Percentiles rank a stretch among this genome's conserved stretches.
phyloP scores from a whole-genome alignment of 2,113 vertebrate genomes.

The Platichthys stellatus region DNA sequence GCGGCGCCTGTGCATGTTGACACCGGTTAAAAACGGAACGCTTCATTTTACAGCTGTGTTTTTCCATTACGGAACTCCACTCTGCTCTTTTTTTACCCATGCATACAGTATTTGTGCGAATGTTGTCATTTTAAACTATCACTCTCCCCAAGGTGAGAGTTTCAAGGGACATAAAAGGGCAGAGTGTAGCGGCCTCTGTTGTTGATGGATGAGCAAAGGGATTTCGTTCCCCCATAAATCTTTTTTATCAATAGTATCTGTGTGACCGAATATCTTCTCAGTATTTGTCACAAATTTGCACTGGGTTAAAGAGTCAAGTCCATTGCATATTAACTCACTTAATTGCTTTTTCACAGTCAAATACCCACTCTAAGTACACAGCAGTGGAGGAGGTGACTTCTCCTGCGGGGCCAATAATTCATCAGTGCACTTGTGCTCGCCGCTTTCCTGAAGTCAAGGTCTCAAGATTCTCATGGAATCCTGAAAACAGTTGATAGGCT shows the following conservation, averaged over 20 bases:
- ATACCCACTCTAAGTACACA: neutral
- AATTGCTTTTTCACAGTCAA: slow-evolving; percentile 28
- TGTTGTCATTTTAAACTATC: slow-evolving; percentile 20
- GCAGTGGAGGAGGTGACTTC: slow-evolving; percentile 1
- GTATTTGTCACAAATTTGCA: slow-evolving; percentile 29
- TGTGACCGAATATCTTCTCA: slow-evolving; percentile 22
- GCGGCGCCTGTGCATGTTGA: neutral
- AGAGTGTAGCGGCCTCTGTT: slow-evolving; percentile 28
- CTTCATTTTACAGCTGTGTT: neutral
- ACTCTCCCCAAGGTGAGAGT: slow-evolving; percentile 21
- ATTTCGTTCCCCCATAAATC: slow-evolving; percentile 34
- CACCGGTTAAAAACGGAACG: neutral
- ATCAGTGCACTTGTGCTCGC: neutral
- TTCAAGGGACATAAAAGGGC: slow-evolving; percentile 35
- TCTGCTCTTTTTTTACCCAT: neutral
- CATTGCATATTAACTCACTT: slow-evolving; percentile 30
- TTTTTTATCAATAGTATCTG: slow-evolving; percentile 39
- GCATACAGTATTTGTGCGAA: slow-evolving; percentile 5
- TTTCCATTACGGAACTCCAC: neutral
- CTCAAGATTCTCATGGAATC: neutral
- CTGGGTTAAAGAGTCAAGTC: slow-evolving; percentile 33
- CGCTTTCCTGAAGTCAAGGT: slow-evolving; percentile 12
- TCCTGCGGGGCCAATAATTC: slow-evolving; percentile 8
- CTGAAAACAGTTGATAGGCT: neutral
- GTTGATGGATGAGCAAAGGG: slow-evolving; percentile 41